These are phyloP conservation scores for Pseudanteris insignis DNA, from an alignment of 2,888 invertebrate genomes.

Conservation along the genomic window DNA sequence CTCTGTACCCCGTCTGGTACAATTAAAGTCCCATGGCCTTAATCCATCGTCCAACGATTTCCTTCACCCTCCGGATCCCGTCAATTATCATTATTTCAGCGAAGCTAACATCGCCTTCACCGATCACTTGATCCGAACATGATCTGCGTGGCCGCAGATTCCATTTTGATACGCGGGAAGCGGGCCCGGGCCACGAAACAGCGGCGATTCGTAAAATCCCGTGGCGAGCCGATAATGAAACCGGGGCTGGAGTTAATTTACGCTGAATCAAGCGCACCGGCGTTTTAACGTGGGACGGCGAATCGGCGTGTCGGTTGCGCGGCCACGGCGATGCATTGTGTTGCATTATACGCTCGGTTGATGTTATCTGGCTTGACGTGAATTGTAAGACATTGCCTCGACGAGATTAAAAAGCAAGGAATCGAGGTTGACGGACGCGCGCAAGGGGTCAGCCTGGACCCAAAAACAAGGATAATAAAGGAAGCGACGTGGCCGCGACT, in stretches of 20 bases:
- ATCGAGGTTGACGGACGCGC: constrained; percentile 19
- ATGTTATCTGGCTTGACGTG: constrained; percentile 62
- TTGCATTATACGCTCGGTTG: constrained; percentile 55
- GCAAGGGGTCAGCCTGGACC: constrained; percentile 33
- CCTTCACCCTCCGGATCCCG: too few relatives aligned
- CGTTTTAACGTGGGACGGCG: constrained; percentile 45
- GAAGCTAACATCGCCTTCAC: too few relatives aligned
- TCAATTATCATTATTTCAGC: too few relatives aligned
- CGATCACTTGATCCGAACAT: too few relatives aligned
- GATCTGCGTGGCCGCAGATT: constrained; percentile 22
- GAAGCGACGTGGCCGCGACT: constrained; percentile 3
- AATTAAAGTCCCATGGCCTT: too few relatives aligned
- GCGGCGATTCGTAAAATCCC: constrained; percentile 38
- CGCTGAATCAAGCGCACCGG: constrained; percentile 52
- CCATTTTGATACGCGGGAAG: constrained; percentile 32
- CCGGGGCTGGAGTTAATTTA: constrained; percentile 48
- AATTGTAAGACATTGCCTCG: constrained; percentile 59
- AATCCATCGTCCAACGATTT: too few relatives aligned
- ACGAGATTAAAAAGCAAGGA: constrained; percentile 47
- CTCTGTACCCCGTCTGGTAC: too few relatives aligned
- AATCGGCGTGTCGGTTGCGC: constrained; percentile 29
- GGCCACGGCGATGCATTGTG: constrained; percentile 52
- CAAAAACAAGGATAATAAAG: constrained; percentile 21
- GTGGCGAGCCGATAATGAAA: constrained; percentile 39
- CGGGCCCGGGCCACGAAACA: constrained; percentile 23